These are phyloP conservation scores for Harpalus rufipes DNA, from an alignment of 2,888 invertebrate species.

Conservation along the genomic window DNA sequence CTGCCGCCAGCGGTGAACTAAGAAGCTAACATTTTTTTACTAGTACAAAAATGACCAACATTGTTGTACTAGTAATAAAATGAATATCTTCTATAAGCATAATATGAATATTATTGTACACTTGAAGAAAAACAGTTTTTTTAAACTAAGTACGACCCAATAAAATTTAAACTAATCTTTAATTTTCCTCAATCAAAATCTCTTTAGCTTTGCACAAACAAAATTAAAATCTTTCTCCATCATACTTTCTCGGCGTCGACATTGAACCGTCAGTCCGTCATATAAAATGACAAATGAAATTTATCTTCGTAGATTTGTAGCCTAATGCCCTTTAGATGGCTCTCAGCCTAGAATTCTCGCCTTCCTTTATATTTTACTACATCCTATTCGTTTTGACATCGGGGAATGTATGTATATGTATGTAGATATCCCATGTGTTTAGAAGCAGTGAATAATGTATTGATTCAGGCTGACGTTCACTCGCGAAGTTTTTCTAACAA, in stretches of 20 bases:
- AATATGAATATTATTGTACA: too few relatives aligned
- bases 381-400: constrained; percentile 1
- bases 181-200: constrained; percentile 71
- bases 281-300: constrained; percentile 39
- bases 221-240: constrained; percentile 54
- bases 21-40: too few relatives aligned
- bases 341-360: constrained; percentile 17
- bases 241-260: constrained; percentile 9
- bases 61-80: too few relatives aligned
- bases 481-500: neutral
- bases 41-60: too few relatives aligned
- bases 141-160: neutral
- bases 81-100: too few relatives aligned
- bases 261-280: neutral
- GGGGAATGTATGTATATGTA: constrained; percentile 11
- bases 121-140: too few relatives aligned
- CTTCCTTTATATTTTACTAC: constrained; percentile 15
- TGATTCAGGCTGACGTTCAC: neutral
- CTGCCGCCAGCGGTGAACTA: too few relatives aligned
- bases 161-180: neutral
- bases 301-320: constrained; percentile 57
- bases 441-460: neutral
- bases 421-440: constrained; percentile 1
- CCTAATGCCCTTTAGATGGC: constrained; percentile 35
- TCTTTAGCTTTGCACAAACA: constrained; percentile 53